Base-by-base conservation (phyloP, 2,888 invertebrate genomes). In the Sphaerolaimus hirsutus region DNA sequence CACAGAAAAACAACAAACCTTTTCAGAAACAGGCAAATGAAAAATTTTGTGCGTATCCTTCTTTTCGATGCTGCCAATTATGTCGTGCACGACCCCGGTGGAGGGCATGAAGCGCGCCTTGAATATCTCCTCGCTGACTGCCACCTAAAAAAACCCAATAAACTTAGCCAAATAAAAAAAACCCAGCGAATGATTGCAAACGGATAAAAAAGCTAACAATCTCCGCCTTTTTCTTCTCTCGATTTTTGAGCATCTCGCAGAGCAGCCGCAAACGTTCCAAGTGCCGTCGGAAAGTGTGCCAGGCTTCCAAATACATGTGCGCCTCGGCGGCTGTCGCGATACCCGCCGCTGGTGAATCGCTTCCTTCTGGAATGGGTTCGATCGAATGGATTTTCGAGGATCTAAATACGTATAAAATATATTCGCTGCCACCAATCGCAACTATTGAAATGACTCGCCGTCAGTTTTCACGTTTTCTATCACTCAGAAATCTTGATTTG, bases 151-250 rank as follows among this genome's bases (percentile, higher is more conserved):
- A 43, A 43, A 35, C 17, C 12, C 29, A 27, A 21, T 7, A 12
- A 43, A 7, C 10, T 35, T 44, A 44, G 17, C n/a, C n/a, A 19
- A 43, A 24, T 24, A 17, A 26, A 24, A 47, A 4, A 43, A 27
- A 14, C 37, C n/a, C n/a, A n/a, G n/a, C n/a, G n/a, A n/a, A n/a
- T n/a, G n/a, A n/a, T n/a, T n/a, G n/a, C n/a, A n/a, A n/a, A n/a
- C n/a, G n/a, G n/a, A n/a, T n/a, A n/a, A n/a, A n/a, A n/a, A n/a
- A n/a, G n/a, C 17, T 23, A 22, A 50, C 50, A 19, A 24, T 72
- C 60, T 86, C 83, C 46, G 82, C 76, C 66, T 97, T 97, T 19
- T 84, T 71, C 58, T 86, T 86, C 67, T 97, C 93, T 37, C 93
- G 74, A 63, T 93, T 93, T 46, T 91, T 75, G 2, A 93, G 84